These are phyloP conservation scores for Melanocharis versteri DNA, from an alignment of 2,113 vertebrate species.

Conservation along the genomic window DNA sequence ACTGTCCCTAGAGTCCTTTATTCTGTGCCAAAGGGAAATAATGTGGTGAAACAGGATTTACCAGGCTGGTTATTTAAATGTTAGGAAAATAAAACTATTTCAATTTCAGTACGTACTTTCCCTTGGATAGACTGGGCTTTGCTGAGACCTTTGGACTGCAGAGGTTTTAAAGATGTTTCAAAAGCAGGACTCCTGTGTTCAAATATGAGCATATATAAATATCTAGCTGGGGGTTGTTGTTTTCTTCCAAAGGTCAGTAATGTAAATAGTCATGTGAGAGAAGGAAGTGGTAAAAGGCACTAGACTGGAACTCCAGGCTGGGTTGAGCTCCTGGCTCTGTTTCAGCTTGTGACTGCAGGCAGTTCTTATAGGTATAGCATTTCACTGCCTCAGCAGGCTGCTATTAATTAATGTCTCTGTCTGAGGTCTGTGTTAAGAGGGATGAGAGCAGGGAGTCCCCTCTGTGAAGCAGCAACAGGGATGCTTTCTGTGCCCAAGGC, in stretches of 20 bases:
- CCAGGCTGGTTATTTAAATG: not conserved
- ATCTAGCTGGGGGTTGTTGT: not conserved
- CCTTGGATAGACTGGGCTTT: not conserved
- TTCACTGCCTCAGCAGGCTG: not conserved
- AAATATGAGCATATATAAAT: not conserved
- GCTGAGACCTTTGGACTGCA: not conserved
- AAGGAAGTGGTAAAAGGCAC: constrained; percentile 42
- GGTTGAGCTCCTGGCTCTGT: not conserved
- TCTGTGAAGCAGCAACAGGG: not conserved
- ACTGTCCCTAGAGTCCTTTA: not conserved
- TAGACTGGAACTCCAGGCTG: constrained; percentile 25
- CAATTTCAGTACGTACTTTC: not conserved
- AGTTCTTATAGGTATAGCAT: not conserved
- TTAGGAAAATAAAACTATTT: not conserved
- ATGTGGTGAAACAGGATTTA: constrained; percentile 8
- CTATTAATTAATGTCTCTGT: not conserved
- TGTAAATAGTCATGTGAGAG: constrained; percentile 23
- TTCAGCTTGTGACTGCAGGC: not conserved
- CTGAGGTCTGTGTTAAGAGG: not conserved
- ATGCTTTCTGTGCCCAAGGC: not conserved
- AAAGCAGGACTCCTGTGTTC: not conserved
- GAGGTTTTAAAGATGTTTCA: not conserved
- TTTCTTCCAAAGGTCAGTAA: not conserved
- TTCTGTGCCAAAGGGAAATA: not conserved
- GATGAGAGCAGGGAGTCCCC: not conserved